These are phyloP conservation scores for Pteria penguin DNA, from an alignment of 2,888 invertebrate genomes.

Conservation along the genomic window DNA sequence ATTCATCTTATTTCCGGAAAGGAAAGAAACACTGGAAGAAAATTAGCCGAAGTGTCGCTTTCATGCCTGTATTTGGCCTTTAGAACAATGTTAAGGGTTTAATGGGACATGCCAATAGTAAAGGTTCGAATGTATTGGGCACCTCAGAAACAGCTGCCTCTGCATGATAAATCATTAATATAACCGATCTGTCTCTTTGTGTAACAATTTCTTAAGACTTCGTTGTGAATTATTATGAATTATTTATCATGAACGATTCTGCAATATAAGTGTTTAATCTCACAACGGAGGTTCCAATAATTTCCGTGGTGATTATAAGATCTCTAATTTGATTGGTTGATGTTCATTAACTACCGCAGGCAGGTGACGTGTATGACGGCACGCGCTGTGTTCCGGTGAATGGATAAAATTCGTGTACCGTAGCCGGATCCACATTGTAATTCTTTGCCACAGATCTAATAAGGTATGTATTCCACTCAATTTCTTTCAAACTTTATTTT, in stretches of 20 bases:
- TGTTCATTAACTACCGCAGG: constrained; percentile 27
- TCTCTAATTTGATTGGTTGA: constrained; percentile 42
- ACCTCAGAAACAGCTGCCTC: constrained; percentile 31
- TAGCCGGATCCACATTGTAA: constrained; percentile 1
- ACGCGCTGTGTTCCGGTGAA: constrained; percentile 45
- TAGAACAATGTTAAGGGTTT: constrained; percentile 18
- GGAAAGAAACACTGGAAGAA: constrained; percentile 35
- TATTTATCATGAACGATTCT: constrained; percentile 41
- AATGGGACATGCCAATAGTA: constrained; percentile 25
- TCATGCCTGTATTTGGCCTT: constrained; percentile 43
- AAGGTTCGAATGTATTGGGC: constrained; percentile 21
- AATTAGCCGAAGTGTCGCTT: constrained; percentile 39
- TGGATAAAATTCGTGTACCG: constrained; percentile 33
- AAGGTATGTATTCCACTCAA: no score
- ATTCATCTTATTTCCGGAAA: constrained; percentile 40
- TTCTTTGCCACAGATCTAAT: no score
- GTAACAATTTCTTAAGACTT: constrained; percentile 35
- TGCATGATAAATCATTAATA: constrained; percentile 42
- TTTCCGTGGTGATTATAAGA: constrained; percentile 31
- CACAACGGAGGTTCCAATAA: constrained; percentile 37
- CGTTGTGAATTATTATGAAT: constrained; percentile 37
- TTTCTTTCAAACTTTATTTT: no score
- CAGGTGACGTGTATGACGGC: constrained; percentile 46
- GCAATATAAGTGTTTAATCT: constrained; percentile 47
- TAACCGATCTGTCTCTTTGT: constrained; percentile 31